A percentile compares a stretch with the other conserved stretches of the same genome.
phyloP scores from a whole-genome alignment of 1,140 invertebrate species.

The Harpegnathos saltator region DNA sequence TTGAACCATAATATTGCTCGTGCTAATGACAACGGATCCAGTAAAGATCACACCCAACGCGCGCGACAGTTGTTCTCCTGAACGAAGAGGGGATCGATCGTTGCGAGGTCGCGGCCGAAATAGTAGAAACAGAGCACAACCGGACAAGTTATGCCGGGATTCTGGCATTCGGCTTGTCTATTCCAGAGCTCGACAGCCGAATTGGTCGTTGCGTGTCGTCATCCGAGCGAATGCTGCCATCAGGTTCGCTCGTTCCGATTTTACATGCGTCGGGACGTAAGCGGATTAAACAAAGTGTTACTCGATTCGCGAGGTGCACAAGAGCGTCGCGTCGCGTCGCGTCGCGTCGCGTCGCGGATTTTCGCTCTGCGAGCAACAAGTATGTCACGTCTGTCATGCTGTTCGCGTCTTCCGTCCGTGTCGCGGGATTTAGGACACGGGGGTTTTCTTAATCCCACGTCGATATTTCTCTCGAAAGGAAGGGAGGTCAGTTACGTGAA shows the following conservation, averaged over 20 bases:
- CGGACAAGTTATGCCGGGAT: constrained; percentile 14
- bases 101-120: not conserved
- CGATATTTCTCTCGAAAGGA: not conserved
- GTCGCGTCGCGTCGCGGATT: constrained; percentile 16
- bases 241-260: constrained; percentile 16
- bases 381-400: constrained; percentile 6
- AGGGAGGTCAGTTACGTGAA: too few species aligned
- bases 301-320: not conserved
- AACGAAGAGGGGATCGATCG: constrained; percentile 10
- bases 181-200: constrained; percentile 5
- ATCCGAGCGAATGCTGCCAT: constrained; percentile 19
- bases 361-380: constrained; percentile 20
- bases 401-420: not conserved
- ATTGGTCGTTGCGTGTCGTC: not conserved
- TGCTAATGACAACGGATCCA: too few species aligned
- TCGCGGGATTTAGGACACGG: not conserved
- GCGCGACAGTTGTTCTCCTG: not conserved
- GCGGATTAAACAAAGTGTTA: constrained; percentile 51
- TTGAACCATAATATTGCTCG: too few species aligned
- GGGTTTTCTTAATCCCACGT: not conserved
- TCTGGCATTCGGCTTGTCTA: constrained; percentile 4
- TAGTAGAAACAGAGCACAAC: constrained; percentile 10
- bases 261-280: constrained; percentile 42
- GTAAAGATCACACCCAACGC: not conserved
- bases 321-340: not conserved